phyloP scores from a whole-genome alignment of 2,888 invertebrate genomes.

The Hydroisotoma schaefferi region DNA sequence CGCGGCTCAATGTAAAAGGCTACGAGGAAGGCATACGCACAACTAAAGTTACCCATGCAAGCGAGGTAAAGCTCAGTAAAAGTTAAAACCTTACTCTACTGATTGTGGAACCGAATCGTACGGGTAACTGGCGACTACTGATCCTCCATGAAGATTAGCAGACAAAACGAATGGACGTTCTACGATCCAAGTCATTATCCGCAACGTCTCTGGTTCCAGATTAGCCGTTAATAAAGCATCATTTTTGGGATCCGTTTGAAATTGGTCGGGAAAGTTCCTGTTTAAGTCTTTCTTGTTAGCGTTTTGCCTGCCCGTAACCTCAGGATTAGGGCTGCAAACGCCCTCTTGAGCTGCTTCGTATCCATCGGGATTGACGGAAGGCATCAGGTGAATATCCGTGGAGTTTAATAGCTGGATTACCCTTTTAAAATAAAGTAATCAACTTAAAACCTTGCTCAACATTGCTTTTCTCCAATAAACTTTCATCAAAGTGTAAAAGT shows the following conservation, averaged over 20 bases:
- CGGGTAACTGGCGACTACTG: conserved; percentile 96
- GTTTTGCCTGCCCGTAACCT: conserved; percentile 73
- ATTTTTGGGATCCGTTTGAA: conserved; percentile 56
- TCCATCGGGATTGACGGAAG: conserved; percentile 97
- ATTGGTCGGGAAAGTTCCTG: conserved; percentile 89
- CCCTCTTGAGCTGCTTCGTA: conserved; percentile 84
- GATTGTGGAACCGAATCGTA: conserved; percentile 61
- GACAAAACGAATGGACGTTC: conserved; percentile 86
- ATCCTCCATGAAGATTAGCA: conserved; percentile 93
- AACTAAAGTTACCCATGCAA: no score
- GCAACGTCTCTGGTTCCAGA: conserved; percentile 81
- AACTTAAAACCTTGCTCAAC: not conserved
- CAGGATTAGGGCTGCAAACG: conserved; percentile 65
- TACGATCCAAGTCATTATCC: conserved; percentile 84
- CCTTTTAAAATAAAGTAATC: conserved; percentile 47
- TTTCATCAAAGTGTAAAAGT: not conserved
- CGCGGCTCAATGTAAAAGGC: not conserved
- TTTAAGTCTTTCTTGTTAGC: conserved; percentile 78
- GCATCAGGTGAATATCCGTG: conserved; percentile 93
- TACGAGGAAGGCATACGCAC: no score
- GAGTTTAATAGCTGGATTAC: conserved; percentile 74
- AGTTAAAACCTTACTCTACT: conserved; percentile 23
- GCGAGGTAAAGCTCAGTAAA: no score
- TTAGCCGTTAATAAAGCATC: conserved; percentile 53
- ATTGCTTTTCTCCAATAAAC: not conserved